These are phyloP conservation scores for Spicauda simplicius DNA, from an alignment of 2,888 invertebrate species.

Conservation along the genomic window DNA sequence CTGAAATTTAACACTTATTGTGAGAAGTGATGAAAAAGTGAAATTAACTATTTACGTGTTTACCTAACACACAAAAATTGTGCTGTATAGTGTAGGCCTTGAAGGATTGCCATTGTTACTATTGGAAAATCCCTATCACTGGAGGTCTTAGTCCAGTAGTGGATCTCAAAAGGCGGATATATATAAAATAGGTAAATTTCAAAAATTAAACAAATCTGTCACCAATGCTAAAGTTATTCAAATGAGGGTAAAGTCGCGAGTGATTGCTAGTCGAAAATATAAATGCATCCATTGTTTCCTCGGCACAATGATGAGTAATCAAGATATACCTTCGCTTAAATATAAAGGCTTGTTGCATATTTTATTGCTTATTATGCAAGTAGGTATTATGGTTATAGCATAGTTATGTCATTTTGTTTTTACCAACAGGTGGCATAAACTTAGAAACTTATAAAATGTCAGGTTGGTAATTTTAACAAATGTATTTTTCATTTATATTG, in stretches of 20 bases:
- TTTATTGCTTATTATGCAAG: slow-evolving; percentile 34
- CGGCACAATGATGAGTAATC: slow-evolving; percentile 29
- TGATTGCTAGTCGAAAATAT: slow-evolving; percentile 48
- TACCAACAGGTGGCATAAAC: not conserved
- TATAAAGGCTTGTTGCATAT: slow-evolving; percentile 32
- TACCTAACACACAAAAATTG: too few relatives aligned
- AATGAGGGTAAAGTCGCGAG: not conserved
- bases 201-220: too few relatives aligned
- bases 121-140: too few relatives aligned
- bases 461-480: not conserved
- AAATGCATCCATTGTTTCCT: slow-evolving; percentile 33
- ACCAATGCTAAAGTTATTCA: too few relatives aligned
- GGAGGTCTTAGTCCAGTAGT: too few relatives aligned
- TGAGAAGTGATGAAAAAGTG: too few relatives aligned
- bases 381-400: slow-evolving; percentile 23
- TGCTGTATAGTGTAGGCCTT: too few relatives aligned
- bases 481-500: not conserved
- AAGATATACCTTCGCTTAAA: slow-evolving; percentile 26
- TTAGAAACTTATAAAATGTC: not conserved
- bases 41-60: too few relatives aligned
- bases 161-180: too few relatives aligned
- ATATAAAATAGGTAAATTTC: too few relatives aligned
- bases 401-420: slow-evolving; percentile 23
- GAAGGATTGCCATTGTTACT: too few relatives aligned
- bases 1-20: too few relatives aligned